Percentiles rank a stretch among this genome's conserved stretches.
These are phyloP conservation scores for Chrysopilus asiliformis DNA, from an alignment of 2,888 invertebrate genomes.

Conservation along the genomic window DNA sequence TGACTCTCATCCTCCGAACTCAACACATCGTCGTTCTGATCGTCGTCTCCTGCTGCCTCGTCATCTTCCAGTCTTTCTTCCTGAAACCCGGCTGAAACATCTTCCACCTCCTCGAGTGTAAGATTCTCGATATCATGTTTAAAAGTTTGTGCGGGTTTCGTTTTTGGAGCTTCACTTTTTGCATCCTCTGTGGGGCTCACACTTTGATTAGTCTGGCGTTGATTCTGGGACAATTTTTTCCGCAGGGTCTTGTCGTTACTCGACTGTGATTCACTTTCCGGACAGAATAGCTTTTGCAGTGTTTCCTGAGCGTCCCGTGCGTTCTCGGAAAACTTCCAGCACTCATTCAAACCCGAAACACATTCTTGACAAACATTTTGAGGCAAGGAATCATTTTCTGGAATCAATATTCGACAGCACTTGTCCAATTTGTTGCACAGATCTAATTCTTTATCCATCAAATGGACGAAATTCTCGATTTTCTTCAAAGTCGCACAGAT, in stretches of 20 bases:
- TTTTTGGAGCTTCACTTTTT: no score
- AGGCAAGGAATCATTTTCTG: constrained; percentile 18
- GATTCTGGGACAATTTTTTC: no score
- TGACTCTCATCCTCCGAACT: not conserved
- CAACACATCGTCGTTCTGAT: constrained; percentile 1
- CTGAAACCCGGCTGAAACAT: no score
- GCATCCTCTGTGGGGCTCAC: no score
- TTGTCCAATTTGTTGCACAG: constrained; percentile 18
- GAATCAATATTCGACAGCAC: constrained; percentile 21
- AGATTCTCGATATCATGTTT: no score
- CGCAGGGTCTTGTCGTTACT: not conserved
- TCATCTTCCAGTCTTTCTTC: no score
- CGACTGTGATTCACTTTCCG: not conserved
- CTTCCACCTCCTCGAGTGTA: not conserved
- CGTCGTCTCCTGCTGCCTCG: constrained; percentile 1
- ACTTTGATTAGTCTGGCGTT: not conserved
- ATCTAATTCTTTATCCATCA: constrained; percentile 17
- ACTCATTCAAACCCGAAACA: constrained; percentile 17
- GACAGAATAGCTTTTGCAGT: constrained; percentile 14
- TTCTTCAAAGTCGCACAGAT: constrained; percentile 24
- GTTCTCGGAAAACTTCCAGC: constrained; percentile 20
- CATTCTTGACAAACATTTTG: constrained; percentile 22
- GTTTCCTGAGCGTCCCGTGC: constrained; percentile 24
- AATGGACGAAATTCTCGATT: constrained; percentile 13
- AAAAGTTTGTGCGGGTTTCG: no score